A percentile compares a stretch with the other conserved stretches of the same genome.
phyloP scores from a whole-genome alignment of 1,140 invertebrate species.

The Himalopsyche phryganea region DNA sequence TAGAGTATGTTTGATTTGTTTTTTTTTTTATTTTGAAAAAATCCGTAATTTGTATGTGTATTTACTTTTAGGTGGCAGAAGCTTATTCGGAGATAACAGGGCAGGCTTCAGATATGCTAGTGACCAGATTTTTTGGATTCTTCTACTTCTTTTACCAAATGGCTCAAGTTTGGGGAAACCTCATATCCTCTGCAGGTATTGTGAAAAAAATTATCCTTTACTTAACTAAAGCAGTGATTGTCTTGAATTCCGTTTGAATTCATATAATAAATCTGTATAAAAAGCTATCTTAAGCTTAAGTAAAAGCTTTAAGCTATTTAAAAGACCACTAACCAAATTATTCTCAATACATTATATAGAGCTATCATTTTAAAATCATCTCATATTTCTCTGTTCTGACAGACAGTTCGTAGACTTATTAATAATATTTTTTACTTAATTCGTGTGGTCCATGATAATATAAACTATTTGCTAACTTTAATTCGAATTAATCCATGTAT shows the following conservation, averaged over 20 bases:
- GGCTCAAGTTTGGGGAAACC: conserved; percentile 88
- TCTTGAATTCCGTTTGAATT: neutral
- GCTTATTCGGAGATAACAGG: conserved; percentile 66
- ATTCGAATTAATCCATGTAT: too few species aligned
- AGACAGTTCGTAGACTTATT: too few species aligned
- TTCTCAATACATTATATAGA: too few species aligned
- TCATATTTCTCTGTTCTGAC: too few species aligned
- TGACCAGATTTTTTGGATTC: conserved; percentile 82
- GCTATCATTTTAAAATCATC: too few species aligned
- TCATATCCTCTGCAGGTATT: conserved; percentile 80
- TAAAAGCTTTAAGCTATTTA: neutral
- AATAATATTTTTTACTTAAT: too few species aligned
- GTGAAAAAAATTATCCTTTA: conserved; percentile 21
- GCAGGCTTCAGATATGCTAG: conserved; percentile 64
- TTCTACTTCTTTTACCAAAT: conserved; percentile 95
- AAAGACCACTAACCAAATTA: neutral
- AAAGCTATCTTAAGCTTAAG: neutral
- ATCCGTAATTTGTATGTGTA: too few species aligned
- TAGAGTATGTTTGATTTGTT: too few species aligned
- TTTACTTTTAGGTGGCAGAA: conserved; percentile 60
- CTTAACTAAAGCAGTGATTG: neutral
- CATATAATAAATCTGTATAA: neutral
- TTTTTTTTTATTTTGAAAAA: too few species aligned
- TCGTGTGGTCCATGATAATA: too few species aligned
- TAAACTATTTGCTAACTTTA: too few species aligned